A percentile compares a stretch with the other conserved stretches of the same genome.
Conservation (phyloP, 2,113 vertebrate genomes). For the Ameiurus melas region DNA sequence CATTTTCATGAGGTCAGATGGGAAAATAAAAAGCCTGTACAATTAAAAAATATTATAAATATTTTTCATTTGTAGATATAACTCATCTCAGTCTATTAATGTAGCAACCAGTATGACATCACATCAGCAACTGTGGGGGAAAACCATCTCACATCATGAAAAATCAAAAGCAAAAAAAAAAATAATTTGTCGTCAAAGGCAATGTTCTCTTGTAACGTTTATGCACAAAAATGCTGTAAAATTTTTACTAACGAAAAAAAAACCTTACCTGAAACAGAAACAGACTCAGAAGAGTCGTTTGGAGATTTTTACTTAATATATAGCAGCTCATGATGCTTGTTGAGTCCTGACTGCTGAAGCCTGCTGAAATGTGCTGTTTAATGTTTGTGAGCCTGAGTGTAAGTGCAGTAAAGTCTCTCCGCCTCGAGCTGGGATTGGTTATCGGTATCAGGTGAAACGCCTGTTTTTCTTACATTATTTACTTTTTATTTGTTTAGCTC, state of each 20-base stretch:
- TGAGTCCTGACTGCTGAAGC: neutral
- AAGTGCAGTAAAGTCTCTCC: neutral
- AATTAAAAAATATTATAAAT: neutral
- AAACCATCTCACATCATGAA: neutral
- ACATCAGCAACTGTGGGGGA: too few species aligned
- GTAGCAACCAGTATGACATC: neutral
- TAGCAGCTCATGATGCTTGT: neutral
- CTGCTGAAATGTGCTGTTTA: neutral
- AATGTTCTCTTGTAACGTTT: neutral
- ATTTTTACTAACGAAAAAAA: neutral
- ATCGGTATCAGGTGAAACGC: neutral
- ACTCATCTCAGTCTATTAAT: neutral
- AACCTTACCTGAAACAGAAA: neutral
- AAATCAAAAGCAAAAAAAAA: neutral
- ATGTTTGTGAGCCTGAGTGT: neutral
- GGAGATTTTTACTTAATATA: neutral
- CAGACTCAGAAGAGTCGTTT: neutral
- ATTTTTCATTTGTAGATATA: neutral
- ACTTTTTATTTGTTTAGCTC: neutral
- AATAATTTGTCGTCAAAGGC: neutral
- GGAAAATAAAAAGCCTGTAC: neutral
- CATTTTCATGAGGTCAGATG: neutral
- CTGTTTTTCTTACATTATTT: neutral
- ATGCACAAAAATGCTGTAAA: neutral
- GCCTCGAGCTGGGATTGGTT: neutral